Evolutionary conservation across 2,797 vertebrate genomes (phyloP).

Genomic region (Myotis planiceps): DNA sequence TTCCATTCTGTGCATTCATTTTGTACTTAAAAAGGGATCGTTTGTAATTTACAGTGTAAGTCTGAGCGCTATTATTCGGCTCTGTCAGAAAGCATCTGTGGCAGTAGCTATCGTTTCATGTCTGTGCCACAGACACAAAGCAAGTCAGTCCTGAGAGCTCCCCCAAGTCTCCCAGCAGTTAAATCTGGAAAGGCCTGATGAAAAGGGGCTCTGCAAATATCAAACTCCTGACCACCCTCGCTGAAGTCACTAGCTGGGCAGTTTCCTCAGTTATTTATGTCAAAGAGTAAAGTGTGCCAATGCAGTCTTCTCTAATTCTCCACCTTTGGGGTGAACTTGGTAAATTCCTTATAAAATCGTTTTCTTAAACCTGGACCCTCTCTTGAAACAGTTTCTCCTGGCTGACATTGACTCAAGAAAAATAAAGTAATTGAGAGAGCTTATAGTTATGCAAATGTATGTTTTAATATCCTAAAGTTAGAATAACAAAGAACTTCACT

Average conservation of each 20-base stretch:
- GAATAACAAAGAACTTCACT: slow-evolving; percentile 53
- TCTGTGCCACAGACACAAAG: slow-evolving; percentile 51
- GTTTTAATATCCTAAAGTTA: slow-evolving; percentile 62
- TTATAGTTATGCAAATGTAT: not conserved
- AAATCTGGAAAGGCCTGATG: slow-evolving; percentile 29
- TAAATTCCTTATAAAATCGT: slow-evolving; percentile 55
- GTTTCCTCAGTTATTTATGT: slow-evolving; percentile 39
- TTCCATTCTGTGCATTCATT: slow-evolving; percentile 78
- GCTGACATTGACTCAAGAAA: slow-evolving; percentile 34
- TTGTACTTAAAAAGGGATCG: slow-evolving; percentile 82
- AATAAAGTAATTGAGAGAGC: slow-evolving; percentile 58
- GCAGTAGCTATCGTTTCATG: slow-evolving; percentile 63
- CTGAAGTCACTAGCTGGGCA: not conserved
- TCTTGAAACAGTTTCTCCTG: not conserved
- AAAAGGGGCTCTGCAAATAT: slow-evolving; percentile 18
- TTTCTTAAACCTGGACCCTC: slow-evolving; percentile 59
- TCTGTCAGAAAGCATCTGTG: slow-evolving; percentile 83
- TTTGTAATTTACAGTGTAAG: slow-evolving; percentile 85
- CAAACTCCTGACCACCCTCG: not conserved
- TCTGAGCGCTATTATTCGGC: slow-evolving; percentile 77
- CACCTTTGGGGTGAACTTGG: slow-evolving; percentile 55
- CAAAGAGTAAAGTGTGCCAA: slow-evolving; percentile 47
- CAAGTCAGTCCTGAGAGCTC: slow-evolving; percentile 54
- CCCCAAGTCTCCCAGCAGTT: not conserved
- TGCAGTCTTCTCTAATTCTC: slow-evolving; percentile 45